Conservation (phyloP, 2,888 invertebrate genomes). For the Phoenoteleia sp. region DNA sequence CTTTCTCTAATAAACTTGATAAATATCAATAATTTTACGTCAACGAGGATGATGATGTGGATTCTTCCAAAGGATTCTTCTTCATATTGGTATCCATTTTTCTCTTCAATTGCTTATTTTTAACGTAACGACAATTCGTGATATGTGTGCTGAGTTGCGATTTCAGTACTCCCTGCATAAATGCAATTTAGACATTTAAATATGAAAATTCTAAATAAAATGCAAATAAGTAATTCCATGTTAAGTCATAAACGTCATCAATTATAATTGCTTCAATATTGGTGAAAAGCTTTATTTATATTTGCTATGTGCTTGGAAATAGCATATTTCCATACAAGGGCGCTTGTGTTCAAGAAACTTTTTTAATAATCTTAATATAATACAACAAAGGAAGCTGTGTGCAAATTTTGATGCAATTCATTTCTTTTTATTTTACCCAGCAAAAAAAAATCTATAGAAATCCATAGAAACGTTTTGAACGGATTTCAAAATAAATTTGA, state of each 20-base stretch:
- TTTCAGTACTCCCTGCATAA: slow-evolving; percentile 9
- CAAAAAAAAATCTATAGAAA: too few species aligned
- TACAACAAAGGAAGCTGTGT: not conserved
- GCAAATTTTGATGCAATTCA: not conserved
- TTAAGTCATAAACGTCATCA: not conserved
- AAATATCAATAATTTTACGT: not conserved
- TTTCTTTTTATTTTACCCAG: too few species aligned
- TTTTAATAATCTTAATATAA: too few species aligned
- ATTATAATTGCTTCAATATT: not conserved
- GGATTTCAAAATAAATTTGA: too few species aligned
- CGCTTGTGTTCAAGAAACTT: too few species aligned
- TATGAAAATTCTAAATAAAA: not conserved
- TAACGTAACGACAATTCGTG: slow-evolving; percentile 10
- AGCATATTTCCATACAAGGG: too few species aligned
- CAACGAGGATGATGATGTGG: not conserved
- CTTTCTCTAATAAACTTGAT: not conserved
- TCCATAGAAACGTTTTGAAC: too few species aligned
- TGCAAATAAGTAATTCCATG: not conserved
- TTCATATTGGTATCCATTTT: not conserved
- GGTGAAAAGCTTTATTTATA: too few species aligned
- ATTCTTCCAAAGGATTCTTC: not conserved
- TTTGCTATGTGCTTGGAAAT: too few species aligned
- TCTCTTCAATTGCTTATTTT: not conserved
- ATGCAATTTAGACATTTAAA: not conserved
- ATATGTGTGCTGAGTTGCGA: slow-evolving; percentile 14